phyloP scores from a whole-genome alignment of 2,888 invertebrate genomes.

The Leptopilina myrica region DNA sequence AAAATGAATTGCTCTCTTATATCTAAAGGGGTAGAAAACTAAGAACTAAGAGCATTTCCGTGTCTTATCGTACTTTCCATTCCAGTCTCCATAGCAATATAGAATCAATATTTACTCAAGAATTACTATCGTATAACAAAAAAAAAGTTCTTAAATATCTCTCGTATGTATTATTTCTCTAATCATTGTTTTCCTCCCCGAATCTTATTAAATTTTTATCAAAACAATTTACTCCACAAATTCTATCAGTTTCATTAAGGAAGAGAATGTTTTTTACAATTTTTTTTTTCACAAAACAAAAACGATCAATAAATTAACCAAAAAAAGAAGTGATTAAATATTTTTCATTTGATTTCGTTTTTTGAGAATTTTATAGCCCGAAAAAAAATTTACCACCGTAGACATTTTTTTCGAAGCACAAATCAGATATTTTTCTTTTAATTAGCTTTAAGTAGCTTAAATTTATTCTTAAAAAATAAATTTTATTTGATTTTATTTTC shows the following conservation, averaged over 20 bases:
- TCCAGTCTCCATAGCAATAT: background rate
- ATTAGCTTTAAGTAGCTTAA: too few relatives aligned
- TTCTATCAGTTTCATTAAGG: background rate
- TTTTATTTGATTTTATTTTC: too few relatives aligned
- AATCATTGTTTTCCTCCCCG: background rate
- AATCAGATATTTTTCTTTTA: too few relatives aligned
- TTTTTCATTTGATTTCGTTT: too few relatives aligned
- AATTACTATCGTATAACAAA: background rate
- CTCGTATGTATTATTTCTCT: background rate
- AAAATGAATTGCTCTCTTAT: constrained; percentile 25
- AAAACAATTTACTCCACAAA: background rate
- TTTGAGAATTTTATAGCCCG: too few relatives aligned
- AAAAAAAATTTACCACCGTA: too few relatives aligned
- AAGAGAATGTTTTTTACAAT: too few relatives aligned
- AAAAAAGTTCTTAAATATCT: background rate
- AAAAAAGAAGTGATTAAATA: too few relatives aligned
- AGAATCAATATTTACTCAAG: background rate
- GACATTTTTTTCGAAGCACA: too few relatives aligned
- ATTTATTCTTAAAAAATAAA: too few relatives aligned
- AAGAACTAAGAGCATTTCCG: constrained; percentile 29
- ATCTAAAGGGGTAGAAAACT: constrained; percentile 21
- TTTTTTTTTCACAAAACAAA: too few relatives aligned
- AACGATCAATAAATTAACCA: too few relatives aligned
- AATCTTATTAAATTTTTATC: background rate
- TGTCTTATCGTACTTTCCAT: constrained; percentile 29